Conservation (phyloP, 2,797 vertebrate genomes). For the Micromesistius poutassou region DNA sequence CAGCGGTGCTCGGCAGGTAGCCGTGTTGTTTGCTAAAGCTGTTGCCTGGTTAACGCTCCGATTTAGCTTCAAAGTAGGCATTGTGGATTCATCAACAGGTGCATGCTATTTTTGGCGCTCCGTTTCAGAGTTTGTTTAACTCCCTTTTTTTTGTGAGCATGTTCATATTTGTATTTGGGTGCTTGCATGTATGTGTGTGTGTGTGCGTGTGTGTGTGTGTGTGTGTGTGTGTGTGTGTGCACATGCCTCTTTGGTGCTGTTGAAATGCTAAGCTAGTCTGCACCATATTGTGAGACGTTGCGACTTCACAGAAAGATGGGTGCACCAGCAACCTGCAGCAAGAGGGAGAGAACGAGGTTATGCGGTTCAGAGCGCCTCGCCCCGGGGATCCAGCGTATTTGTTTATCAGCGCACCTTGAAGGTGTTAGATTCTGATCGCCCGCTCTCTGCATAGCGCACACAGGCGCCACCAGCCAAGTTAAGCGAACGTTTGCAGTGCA, state of each 20-base stretch:
- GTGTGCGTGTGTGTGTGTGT: background rate
- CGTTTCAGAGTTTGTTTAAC: constrained; percentile 54
- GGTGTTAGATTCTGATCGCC: constrained; percentile 50
- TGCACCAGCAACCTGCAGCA: constrained; percentile 58
- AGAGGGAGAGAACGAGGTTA: constrained; percentile 58
- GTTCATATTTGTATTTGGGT: constrained; percentile 3
- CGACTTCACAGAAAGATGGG: constrained; percentile 70
- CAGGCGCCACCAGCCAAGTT: constrained; percentile 42
- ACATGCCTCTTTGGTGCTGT: too few species aligned
- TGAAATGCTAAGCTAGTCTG: background rate
- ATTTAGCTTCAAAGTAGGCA: constrained; percentile 74
- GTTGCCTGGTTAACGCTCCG: constrained; percentile 73
- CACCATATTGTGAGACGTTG: constrained; percentile 57
- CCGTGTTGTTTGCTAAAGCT: constrained; percentile 64
- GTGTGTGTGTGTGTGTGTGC: too few species aligned
- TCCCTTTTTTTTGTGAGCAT: constrained; percentile 31
- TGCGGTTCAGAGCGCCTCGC: constrained; percentile 63
- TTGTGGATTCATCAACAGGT: constrained; percentile 77
- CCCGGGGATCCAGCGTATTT: constrained; percentile 71
- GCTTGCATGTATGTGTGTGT: background rate
- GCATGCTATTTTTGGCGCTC: constrained; percentile 72
- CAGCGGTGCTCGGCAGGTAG: constrained; percentile 22
- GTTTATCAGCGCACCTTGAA: constrained; percentile 65
- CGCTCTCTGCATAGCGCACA: constrained; percentile 26
- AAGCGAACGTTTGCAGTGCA: constrained; percentile 31